phyloP scores from a whole-genome alignment of 2,888 invertebrate species.

The Drosophila meridionalis region DNA sequence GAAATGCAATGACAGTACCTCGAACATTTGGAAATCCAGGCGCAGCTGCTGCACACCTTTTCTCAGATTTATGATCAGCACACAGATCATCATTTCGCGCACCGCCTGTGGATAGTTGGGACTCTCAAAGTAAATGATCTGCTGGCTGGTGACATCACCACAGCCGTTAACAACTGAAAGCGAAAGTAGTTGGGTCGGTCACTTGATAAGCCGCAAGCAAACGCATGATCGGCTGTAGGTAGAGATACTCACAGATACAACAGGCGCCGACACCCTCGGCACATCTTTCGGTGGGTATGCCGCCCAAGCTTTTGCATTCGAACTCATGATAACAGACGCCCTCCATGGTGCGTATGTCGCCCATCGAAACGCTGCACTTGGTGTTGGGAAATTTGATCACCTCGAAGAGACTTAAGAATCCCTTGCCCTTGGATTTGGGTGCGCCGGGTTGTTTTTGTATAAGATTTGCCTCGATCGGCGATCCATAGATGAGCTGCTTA shows the following conservation, averaged over 20 bases:
- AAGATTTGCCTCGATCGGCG: constrained; percentile 77
- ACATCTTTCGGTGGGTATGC: constrained; percentile 88
- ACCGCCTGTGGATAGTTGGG: constrained; percentile 88
- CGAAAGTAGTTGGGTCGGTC: constrained; percentile 14
- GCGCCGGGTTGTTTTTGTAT: constrained; percentile 67
- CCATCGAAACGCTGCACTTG: constrained; percentile 85
- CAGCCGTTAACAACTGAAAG: constrained; percentile 88
- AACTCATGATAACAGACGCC: constrained; percentile 90
- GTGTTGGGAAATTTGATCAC: constrained; percentile 90
- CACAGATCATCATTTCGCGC: constrained; percentile 88
- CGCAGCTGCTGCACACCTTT: constrained; percentile 88
- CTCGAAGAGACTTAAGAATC: constrained; percentile 89
- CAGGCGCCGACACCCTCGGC: constrained; percentile 91
- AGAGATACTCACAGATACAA: constrained; percentile 88
- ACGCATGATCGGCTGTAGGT: background rate
- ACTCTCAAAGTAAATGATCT: constrained; percentile 90
- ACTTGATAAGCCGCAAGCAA: constrained; percentile 4
- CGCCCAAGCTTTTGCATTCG: constrained; percentile 88
- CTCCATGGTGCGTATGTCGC: constrained; percentile 87
- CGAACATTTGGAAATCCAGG: constrained; percentile 89
- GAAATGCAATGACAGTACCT: constrained; percentile 85
- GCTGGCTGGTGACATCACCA: constrained; percentile 87
- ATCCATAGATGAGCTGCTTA: constrained; percentile 78
- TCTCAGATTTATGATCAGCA: constrained; percentile 87
- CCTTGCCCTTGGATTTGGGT: constrained; percentile 78